phyloP scores from a whole-genome alignment of 37 sponge, comb jelly and placozoan genomes.

The Beroe ovata region DNA sequence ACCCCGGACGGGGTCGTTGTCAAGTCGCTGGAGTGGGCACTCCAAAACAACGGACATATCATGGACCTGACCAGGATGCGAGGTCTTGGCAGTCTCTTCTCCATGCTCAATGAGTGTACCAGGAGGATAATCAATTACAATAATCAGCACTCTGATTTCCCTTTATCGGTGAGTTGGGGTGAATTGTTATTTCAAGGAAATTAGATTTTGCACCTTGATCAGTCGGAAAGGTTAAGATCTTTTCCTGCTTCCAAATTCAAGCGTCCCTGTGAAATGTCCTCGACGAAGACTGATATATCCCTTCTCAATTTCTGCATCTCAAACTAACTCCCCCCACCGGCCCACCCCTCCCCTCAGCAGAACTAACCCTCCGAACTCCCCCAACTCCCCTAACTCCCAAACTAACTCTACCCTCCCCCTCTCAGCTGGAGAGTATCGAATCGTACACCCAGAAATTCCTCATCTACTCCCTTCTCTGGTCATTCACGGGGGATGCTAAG shows the following conservation, averaged over 20 bases:
- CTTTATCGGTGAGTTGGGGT: conserved; percentile 78
- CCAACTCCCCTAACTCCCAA: neutral
- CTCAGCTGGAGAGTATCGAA: conserved; percentile 79
- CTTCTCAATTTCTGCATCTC: no score
- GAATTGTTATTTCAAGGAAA: no score
- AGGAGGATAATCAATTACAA: conserved; percentile 87
- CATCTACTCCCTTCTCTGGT: conserved; percentile 86
- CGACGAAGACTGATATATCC: no score
- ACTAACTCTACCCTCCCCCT: neutral
- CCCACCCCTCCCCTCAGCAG: no score
- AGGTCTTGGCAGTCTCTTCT: conserved; percentile 87
- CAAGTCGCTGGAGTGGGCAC: conserved; percentile 77
- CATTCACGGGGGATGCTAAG: conserved; percentile 90
- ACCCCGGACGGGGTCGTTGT: conserved; percentile 82
- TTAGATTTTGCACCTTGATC: no score
- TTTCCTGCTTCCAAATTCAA: no score
- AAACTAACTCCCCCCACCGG: no score
- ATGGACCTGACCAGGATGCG: conserved; percentile 97
- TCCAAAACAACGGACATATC: conserved; percentile 77
- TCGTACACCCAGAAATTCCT: conserved; percentile 84
- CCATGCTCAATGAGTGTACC: conserved; percentile 90
- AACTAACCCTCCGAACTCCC: neutral
- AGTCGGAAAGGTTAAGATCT: no score
- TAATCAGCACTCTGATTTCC: conserved; percentile 94
- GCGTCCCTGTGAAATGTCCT: no score